Evolutionary conservation across 2,888 invertebrate species (phyloP).

Genomic region (Opisthograptis luteolata): DNA sequence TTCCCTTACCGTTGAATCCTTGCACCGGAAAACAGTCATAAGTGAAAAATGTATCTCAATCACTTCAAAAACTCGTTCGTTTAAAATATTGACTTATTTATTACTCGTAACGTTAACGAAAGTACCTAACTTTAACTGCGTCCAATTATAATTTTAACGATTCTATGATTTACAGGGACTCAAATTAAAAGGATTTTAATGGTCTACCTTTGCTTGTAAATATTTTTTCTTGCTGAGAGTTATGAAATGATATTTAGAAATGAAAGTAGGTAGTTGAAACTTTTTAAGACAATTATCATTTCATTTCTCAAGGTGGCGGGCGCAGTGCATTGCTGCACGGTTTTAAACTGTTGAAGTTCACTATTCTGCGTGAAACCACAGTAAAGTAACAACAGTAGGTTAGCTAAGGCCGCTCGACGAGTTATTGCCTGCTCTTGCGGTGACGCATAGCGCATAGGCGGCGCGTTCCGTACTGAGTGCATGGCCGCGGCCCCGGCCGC

Average conservation of each 20-base stretch:
- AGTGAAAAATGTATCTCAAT: neutral
- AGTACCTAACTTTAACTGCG: conserved; percentile 13
- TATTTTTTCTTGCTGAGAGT: conserved; percentile 30
- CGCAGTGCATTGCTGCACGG: too few species aligned
- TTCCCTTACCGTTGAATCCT: neutral
- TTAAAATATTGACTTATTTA: conserved; percentile 25
- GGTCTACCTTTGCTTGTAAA: conserved; percentile 29
- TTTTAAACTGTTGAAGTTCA: too few species aligned
- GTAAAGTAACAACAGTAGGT: too few species aligned
- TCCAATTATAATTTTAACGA: conserved; percentile 37
- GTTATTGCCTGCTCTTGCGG: too few species aligned
- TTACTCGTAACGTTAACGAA: conserved; percentile 16
- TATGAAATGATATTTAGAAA: conserved; percentile 27
- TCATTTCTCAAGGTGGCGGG: too few species aligned
- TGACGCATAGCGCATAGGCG: too few species aligned
- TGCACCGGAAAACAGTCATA: neutral
- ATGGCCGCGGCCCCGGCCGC: too few species aligned
- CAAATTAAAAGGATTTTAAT: conserved; percentile 35
- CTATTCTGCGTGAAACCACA: too few species aligned
- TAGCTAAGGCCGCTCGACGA: too few species aligned
- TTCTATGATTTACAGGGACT: conserved; percentile 32
- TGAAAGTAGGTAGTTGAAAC: too few species aligned
- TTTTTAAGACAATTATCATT: too few species aligned
- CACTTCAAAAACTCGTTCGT: neutral
- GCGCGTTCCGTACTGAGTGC: too few species aligned